Base-by-base conservation (phyloP, 2,113 vertebrate genomes). In the Megaceryle maxima region DNA sequence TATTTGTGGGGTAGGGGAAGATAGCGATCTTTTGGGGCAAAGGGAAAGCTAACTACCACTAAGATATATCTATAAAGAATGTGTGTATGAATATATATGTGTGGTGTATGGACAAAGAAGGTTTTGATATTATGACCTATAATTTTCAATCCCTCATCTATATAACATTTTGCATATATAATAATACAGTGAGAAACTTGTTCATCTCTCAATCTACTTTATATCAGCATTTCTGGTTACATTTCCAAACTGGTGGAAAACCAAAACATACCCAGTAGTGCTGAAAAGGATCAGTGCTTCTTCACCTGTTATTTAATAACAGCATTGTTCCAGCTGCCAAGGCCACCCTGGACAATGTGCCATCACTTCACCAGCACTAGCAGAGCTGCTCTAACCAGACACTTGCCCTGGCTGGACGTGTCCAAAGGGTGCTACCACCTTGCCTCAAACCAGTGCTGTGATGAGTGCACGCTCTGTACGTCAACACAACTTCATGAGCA, bases 361-460 rank as follows among this genome's bases (percentile, higher is more conserved):
- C 8, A 12, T 10, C 9, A 3, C 43, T 74, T 24, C 51, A 35
- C 6, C 48, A 76, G 62, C 13, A 2, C 41, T 37, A 80, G 59
- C 26, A 64, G 33, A 66, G 53, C 35, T 79, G 63, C 33, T 82
- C 43, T 67, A 76, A 5, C 39, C 29, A 10, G 73, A 17, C 26
- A 1, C 51, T 46, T 24, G 39, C 11, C 55, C 53, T 19, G 4
- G 15, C 16, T 64, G 62, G 59, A 14, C 31, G 29, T 33, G 9
- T 9, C 72, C 3, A 1, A 48, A 72, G 39, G 57, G 28, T 78
- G 46, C 19, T 31, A 56, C 6, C 22, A 62, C 55, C 25, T 5
- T 1, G 4, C 31, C 22, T 44, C 0, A 0, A 22, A 14, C 24
- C 41, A 8, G 12, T 0, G 7, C 39, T 5, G 10, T 0, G 0